Evolutionary conservation across 92 coral and sea anemone genomes (phyloP).

Genomic region (Micromussa lordhowensis): DNA sequence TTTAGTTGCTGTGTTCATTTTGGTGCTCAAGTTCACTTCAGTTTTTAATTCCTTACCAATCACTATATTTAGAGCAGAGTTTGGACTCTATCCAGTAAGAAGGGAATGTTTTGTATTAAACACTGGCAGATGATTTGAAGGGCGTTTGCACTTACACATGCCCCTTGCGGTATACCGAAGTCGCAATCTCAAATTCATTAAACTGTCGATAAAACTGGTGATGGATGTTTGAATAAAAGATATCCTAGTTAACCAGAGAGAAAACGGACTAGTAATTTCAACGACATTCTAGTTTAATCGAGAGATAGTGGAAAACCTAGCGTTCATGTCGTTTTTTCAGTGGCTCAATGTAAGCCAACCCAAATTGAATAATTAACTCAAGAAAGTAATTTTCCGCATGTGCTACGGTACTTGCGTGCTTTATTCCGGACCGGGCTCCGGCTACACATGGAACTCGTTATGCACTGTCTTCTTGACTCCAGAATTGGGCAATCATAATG

Average conservation of each 20-base stretch:
- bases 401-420: not conserved
- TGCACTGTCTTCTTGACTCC: not conserved
- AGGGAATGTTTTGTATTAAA: not conserved
- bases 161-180: conserved; percentile 17
- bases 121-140: not conserved
- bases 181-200: not conserved
- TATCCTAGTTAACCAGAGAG: not conserved
- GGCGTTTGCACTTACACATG: not conserved
- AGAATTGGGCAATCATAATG: not conserved
- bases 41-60: not conserved
- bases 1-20: not conserved
- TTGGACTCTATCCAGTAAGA: not conserved
- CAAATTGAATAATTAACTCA: not conserved
- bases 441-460: conserved; percentile 24
- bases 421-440: not conserved
- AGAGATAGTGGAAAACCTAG: not conserved
- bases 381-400: not conserved
- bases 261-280: not conserved
- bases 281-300: not conserved
- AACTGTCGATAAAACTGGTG: conserved; percentile 7
- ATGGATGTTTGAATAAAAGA: not conserved
- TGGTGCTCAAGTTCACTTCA: not conserved
- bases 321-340: not conserved
- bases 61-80: not conserved
- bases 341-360: not conserved